Percentiles rank a stretch among this genome's conserved stretches.
Conservation (phyloP, 2,888 invertebrate species). For the Hofmannophila pseudospretella region DNA sequence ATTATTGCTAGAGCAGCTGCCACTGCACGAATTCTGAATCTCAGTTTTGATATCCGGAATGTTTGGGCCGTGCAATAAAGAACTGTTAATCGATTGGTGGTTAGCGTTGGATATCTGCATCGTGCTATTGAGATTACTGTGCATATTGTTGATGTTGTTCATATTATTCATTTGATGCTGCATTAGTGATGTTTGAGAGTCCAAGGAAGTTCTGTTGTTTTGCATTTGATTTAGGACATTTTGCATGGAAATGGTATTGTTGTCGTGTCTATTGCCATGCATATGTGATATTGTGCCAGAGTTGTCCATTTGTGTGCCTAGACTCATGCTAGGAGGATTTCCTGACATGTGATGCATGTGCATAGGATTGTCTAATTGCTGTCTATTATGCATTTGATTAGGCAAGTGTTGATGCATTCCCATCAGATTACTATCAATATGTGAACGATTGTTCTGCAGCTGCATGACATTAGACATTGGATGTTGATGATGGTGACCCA, state of each 20-base stretch:
- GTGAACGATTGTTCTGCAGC: constrained; percentile 59
- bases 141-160: constrained; percentile 63
- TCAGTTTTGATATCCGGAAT: constrained; percentile 72
- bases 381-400: constrained; percentile 67
- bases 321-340: constrained; percentile 48
- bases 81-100: constrained; percentile 58
- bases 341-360: constrained; percentile 68
- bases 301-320: constrained; percentile 59
- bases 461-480: constrained; percentile 69
- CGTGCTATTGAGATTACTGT: constrained; percentile 50
- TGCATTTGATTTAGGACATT: constrained; percentile 66
- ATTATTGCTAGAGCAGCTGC: constrained; percentile 59
- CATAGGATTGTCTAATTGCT: constrained; percentile 60
- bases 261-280: constrained; percentile 62
- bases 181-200: constrained; percentile 57
- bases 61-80: constrained; percentile 64
- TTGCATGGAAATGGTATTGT: constrained; percentile 57
- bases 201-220: constrained; percentile 59
- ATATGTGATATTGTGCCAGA: constrained; percentile 50
- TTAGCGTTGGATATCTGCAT: constrained; percentile 61
- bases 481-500: constrained; percentile 62
- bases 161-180: constrained; percentile 66
- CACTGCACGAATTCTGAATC: constrained; percentile 64
- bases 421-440: constrained; percentile 61
- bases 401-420: constrained; percentile 64